Conservation (phyloP, 1,140 invertebrate species). For the Pteromalus puparum region DNA sequence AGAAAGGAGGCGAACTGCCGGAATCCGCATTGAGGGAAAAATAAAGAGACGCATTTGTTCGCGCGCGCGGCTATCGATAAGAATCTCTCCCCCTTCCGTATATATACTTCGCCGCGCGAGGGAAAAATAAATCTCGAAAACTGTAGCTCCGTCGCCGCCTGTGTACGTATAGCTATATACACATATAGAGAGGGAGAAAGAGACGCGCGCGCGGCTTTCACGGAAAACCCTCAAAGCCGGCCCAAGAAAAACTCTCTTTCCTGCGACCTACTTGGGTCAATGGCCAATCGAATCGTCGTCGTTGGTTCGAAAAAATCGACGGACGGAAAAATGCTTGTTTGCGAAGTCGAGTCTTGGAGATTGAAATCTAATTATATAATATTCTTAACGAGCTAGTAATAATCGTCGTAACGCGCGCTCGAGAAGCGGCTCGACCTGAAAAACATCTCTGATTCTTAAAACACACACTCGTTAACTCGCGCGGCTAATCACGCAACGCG, state of each 20-base stretch:
- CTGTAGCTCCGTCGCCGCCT: background rate
- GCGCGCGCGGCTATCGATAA: conserved; percentile 6
- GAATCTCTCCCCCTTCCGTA: background rate
- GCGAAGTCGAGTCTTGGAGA: background rate
- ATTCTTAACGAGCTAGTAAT: background rate
- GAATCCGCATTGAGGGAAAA: background rate
- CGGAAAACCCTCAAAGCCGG: conserved; percentile 31
- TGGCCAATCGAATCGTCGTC: conserved; percentile 5
- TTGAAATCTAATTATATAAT: too few species aligned
- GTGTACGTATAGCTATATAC: too few species aligned
- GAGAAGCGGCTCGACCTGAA: background rate
- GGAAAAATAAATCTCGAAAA: conserved; percentile 33
- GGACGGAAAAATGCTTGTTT: background rate
- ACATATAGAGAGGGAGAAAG: background rate
- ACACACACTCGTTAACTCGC: too few species aligned
- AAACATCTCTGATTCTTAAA: too few species aligned
- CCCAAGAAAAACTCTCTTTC: conserved; percentile 11
- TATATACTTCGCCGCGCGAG: background rate
- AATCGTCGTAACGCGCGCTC: too few species aligned
- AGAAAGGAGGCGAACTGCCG: background rate
- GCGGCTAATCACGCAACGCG: background rate
- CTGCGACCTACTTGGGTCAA: conserved; percentile 42
- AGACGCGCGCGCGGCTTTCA: background rate
- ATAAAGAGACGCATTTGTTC: conserved; percentile 2
- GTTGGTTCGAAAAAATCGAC: conserved; percentile 1